phyloP scores from a whole-genome alignment of 2,113 vertebrate genomes.

The Zosterops hypoxanthus region DNA sequence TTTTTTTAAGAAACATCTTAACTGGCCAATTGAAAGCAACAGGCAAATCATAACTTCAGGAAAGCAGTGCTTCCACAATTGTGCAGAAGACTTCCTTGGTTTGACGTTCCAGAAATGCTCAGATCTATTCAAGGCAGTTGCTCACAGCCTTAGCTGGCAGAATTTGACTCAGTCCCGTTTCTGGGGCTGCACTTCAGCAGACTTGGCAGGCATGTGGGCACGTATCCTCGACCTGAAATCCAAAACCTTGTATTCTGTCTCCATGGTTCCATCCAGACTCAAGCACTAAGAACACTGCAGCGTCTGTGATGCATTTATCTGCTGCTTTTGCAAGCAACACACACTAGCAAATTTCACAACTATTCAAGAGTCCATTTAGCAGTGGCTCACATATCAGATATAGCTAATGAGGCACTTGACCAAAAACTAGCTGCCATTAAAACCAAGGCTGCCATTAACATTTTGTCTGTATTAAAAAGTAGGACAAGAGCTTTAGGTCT shows the following conservation, averaged over 20 bases:
- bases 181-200: neutral
- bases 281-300: neutral
- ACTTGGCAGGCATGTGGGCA: neutral
- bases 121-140: neutral
- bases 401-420: neutral
- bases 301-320: fast-evolving
- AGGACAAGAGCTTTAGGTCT: neutral
- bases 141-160: neutral
- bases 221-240: neutral
- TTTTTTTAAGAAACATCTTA: neutral
- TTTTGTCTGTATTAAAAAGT: neutral
- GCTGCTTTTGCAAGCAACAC: neutral
- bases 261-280: neutral
- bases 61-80: fast-evolving
- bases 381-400: neutral
- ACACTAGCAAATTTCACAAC: neutral
- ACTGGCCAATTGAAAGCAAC: neutral
- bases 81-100: neutral
- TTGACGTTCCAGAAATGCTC: neutral
- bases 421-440: neutral
- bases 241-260: neutral
- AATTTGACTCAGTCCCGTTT: neutral
- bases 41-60: neutral
- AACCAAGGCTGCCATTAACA: neutral
- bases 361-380: neutral